Base-by-base conservation (phyloP, 2,888 invertebrate species). In the Tyria jacobaeae region DNA sequence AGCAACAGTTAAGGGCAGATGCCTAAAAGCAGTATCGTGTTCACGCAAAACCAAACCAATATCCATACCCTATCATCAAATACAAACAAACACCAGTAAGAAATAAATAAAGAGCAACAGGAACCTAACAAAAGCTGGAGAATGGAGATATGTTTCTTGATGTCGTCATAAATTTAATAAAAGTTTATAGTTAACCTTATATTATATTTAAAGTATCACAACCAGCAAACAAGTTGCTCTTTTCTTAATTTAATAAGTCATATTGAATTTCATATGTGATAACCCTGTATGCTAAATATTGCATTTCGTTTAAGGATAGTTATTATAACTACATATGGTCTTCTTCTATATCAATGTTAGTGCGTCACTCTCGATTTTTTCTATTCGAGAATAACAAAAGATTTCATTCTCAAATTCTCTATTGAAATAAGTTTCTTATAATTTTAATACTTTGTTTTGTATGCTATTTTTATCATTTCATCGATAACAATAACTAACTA, bases 21-120 rank as follows among this genome's bases (percentile, higher is more conserved):
- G 39, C 15, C 21, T 49, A 50, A 57, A 57, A 57, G 57, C 57
- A 50, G 14, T 57, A 25, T 57, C 57, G 41, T 50, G 57, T 51
- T 27, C 9, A 39, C n/a, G 15, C 4, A 12, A 35, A 47, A 44
- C 27, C 7, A 34, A 27, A 14, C 39, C 21, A 37, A 52, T 49
- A 25, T 56, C 35, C 10, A 12, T 21, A 10, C 41, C 6, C 15
- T 31, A 39, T 12, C 49, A 17, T 57, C 39, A 21, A 27, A 39
- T 9, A 31, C 2, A 49, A 39, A 39, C 35, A 49, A 17, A 24
- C 4, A 24, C 3, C n/a, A 21, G 9, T n/a, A 34, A 47, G 2
- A n/a, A n/a, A n/a, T n/a, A n/a, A n/a, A 44, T 7, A 21, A 17
- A 2, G 2, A 9, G 31, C 9, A 21, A 21, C 21, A 9, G 31